These are phyloP conservation scores for Centropus bengalensis DNA, from an alignment of 2,113 vertebrate species.

Conservation along the genomic window DNA sequence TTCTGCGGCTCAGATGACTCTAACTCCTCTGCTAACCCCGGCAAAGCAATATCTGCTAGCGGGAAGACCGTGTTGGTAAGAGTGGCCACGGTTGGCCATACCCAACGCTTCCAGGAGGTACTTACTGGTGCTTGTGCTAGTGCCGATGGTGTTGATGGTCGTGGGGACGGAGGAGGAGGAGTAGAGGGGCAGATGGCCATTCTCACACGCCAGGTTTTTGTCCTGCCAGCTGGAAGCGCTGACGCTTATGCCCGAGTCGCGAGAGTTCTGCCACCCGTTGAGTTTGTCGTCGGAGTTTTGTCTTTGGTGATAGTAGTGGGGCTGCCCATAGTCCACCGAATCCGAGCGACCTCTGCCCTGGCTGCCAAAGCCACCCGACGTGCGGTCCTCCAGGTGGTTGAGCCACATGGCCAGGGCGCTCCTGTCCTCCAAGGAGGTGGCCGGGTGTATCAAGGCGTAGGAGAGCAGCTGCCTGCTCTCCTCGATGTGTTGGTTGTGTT, in stretches of 20 bases:
- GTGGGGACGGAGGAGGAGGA: constrained; percentile 94
- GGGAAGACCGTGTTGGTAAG: not conserved
- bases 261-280: constrained; percentile 95
- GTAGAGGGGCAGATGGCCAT: constrained; percentile 93
- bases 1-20: constrained; percentile 78
- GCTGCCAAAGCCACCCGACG: constrained; percentile 77
- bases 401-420: constrained; percentile 96
- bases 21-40: constrained; percentile 77
- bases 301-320: constrained; percentile 94
- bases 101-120: not conserved
- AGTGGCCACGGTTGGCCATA: not conserved
- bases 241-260: constrained; percentile 90
- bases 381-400: constrained; percentile 97
- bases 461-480: constrained; percentile 97
- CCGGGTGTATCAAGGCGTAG: constrained; percentile 96
- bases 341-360: constrained; percentile 84
- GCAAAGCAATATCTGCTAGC: constrained; percentile 69
- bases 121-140: constrained; percentile 91
- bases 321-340: constrained; percentile 89
- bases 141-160: constrained; percentile 96
- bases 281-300: constrained; percentile 96
- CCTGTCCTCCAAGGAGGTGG: constrained; percentile 95
- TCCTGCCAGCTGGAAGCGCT: constrained; percentile 86
- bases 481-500: constrained; percentile 95
- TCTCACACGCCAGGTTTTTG: constrained; percentile 89